A percentile compares a stretch with the other conserved stretches of the same genome.
Evolutionary conservation across 2,888 invertebrate genomes (phyloP).

Genomic region (Exocentrus adspersus): DNA sequence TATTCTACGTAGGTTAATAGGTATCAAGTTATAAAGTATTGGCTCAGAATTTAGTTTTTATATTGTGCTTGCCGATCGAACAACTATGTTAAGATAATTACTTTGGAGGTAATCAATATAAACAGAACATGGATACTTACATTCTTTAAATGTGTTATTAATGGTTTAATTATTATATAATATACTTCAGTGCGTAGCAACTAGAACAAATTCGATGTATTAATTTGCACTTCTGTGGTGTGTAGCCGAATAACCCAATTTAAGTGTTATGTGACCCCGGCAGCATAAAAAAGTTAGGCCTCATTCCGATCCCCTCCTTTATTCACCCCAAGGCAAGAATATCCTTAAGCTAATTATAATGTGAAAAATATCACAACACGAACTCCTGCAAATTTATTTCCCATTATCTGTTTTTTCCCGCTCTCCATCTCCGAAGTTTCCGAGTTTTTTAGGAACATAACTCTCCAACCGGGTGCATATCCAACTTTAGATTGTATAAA

Average conservation of each 20-base stretch:
- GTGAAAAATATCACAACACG: slow-evolving; percentile 62
- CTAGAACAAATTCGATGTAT: too few species aligned
- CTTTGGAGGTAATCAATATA: too few species aligned
- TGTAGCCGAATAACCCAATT: background rate
- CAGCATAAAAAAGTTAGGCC: slow-evolving; percentile 34
- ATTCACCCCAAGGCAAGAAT: slow-evolving; percentile 44
- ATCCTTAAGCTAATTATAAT: slow-evolving; percentile 61
- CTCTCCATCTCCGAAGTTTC: slow-evolving; percentile 61
- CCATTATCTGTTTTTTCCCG: slow-evolving; percentile 65
- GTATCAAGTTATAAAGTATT: too few species aligned
- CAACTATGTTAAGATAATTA: too few species aligned
- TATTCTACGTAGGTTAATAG: too few species aligned
- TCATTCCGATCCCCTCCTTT: slow-evolving; percentile 35
- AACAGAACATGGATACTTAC: too few species aligned
- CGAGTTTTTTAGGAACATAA: slow-evolving; percentile 61
- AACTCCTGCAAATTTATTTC: slow-evolving; percentile 64
- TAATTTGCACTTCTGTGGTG: background rate
- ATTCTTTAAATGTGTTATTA: too few species aligned
- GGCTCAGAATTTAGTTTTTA: too few species aligned
- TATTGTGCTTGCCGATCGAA: too few species aligned
- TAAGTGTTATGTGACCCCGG: background rate
- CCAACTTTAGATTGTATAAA: slow-evolving; percentile 66
- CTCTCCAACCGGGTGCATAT: slow-evolving; percentile 64
- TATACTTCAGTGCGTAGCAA: too few species aligned
- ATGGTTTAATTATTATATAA: too few species aligned